Conservation (phyloP, 2,888 invertebrate species). For the Drosophila longiperda region DNA sequence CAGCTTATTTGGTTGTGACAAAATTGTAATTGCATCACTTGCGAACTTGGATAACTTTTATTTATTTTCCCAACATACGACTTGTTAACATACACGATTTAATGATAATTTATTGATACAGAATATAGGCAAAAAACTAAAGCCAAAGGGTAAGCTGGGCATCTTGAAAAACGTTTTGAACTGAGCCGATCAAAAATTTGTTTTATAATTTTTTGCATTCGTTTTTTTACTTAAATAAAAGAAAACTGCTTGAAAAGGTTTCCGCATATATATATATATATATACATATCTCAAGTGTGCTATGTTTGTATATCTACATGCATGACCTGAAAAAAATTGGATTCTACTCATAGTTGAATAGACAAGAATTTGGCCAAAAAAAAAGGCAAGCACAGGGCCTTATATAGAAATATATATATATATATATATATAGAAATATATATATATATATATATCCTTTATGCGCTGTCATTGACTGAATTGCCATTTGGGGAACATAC, state of each 20-base stretch:
- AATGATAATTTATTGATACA: not conserved
- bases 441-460: constrained; percentile 41
- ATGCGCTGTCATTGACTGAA: constrained; percentile 74
- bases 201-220: constrained; percentile 28
- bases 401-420: not conserved
- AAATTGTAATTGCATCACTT: not conserved
- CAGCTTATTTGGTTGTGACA: not conserved
- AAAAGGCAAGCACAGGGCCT: constrained; percentile 22
- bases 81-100: no score
- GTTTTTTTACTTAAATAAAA: constrained; percentile 51
- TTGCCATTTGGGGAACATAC: constrained; percentile 84
- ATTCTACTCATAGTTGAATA: constrained; percentile 68
- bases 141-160: constrained; percentile 30
- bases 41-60: not conserved
- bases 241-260: constrained; percentile 72
- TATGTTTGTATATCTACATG: constrained; percentile 39
- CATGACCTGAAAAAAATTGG: constrained; percentile 66
- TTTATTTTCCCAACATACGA: not conserved
- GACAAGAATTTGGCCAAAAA: constrained; percentile 54
- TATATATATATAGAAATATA: not conserved
- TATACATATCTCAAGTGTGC: not conserved
- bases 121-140: not conserved
- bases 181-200: constrained; percentile 17
- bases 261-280: constrained; percentile 32
- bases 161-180: constrained; percentile 32